Evolutionary conservation across 2,888 invertebrate genomes (phyloP).

Genomic region (Stramonita haemastoma): DNA sequence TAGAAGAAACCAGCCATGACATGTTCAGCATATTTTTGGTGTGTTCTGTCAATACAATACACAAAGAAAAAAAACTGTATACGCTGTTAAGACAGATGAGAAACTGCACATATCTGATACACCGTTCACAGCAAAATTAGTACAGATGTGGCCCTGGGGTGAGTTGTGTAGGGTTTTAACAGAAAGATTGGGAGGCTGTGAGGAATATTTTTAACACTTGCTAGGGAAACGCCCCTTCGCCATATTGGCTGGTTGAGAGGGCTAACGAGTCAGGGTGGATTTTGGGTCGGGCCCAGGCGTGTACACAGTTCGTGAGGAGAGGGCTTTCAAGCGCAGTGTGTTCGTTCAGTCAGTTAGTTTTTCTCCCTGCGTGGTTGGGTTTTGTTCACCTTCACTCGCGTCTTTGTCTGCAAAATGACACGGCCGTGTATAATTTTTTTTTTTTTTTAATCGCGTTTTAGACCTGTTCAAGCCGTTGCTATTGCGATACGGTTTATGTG

Average conservation of each 20-base stretch:
- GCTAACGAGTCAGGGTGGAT: constrained; percentile 21
- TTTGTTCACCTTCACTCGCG: neutral
- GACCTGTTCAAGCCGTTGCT: neutral
- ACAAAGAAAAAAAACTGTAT: neutral
- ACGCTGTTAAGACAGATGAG: neutral
- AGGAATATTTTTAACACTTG: neutral
- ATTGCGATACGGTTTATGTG: neutral
- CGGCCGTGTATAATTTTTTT: neutral
- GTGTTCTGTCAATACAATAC: neutral
- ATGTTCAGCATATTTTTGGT: constrained; percentile 33
- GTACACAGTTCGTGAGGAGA: neutral
- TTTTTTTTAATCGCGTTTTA: neutral
- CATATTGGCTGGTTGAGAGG: constrained; percentile 2
- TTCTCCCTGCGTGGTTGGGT: neutral
- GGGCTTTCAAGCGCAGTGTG: too few species aligned
- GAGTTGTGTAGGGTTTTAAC: too few species aligned
- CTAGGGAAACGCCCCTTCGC: constrained; percentile 35
- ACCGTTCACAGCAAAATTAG: too few species aligned
- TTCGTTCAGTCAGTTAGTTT: neutral
- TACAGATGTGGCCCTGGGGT: too few species aligned
- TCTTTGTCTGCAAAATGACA: neutral
- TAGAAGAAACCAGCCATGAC: constrained; percentile 29
- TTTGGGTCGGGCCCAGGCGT: neutral
- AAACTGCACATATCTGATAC: too few species aligned
- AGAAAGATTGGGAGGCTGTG: neutral